These are phyloP conservation scores for Brachypterus glaber DNA, from an alignment of 2,888 invertebrate species.

Conservation along the genomic window DNA sequence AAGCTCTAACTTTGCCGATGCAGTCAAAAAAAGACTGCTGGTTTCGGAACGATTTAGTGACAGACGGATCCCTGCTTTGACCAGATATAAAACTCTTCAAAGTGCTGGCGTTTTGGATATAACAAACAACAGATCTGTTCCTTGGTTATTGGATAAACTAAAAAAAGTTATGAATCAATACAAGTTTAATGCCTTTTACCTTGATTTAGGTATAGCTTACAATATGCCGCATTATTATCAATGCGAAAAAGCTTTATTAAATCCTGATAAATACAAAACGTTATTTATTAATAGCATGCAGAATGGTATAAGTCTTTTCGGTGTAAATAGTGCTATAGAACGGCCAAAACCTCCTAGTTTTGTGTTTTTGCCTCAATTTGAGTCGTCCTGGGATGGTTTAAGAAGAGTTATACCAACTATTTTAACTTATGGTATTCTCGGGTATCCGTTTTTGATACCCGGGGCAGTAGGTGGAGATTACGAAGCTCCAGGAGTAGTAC, in stretches of 20 bases:
- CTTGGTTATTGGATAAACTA: slow-evolving; percentile 69
- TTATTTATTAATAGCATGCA: slow-evolving; percentile 58
- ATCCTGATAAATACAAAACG: slow-evolving; percentile 76
- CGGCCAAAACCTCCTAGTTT: slow-evolving; percentile 79
- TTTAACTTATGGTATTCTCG: slow-evolving; percentile 78
- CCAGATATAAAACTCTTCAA: slow-evolving; percentile 67
- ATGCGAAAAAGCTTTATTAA: slow-evolving; percentile 60
- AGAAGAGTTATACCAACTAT: slow-evolving; percentile 75
- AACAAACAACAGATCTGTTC: slow-evolving; percentile 69
- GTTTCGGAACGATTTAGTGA: slow-evolving; percentile 74
- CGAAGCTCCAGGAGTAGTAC: slow-evolving; percentile 45
- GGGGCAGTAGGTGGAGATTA: slow-evolving; percentile 91
- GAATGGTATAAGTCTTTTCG: slow-evolving; percentile 57
- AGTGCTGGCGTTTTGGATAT: slow-evolving; percentile 82
- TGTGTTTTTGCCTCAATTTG: slow-evolving; percentile 73
- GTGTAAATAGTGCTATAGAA: slow-evolving; percentile 73
- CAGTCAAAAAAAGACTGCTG: slow-evolving; percentile 63
- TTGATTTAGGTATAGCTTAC: slow-evolving; percentile 73
- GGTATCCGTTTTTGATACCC: slow-evolving; percentile 87
- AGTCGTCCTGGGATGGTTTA: slow-evolving; percentile 74
- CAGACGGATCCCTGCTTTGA: slow-evolving; percentile 70
- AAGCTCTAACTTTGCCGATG: slow-evolving; percentile 71
- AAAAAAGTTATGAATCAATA: slow-evolving; percentile 60
- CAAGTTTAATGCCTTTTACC: slow-evolving; percentile 75
- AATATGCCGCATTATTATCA: slow-evolving; percentile 82